A percentile compares a stretch with the other conserved stretches of the same genome.
phyloP scores from a whole-genome alignment of 2,797 vertebrate genomes.

The Dendrocincla tyrannina region DNA sequence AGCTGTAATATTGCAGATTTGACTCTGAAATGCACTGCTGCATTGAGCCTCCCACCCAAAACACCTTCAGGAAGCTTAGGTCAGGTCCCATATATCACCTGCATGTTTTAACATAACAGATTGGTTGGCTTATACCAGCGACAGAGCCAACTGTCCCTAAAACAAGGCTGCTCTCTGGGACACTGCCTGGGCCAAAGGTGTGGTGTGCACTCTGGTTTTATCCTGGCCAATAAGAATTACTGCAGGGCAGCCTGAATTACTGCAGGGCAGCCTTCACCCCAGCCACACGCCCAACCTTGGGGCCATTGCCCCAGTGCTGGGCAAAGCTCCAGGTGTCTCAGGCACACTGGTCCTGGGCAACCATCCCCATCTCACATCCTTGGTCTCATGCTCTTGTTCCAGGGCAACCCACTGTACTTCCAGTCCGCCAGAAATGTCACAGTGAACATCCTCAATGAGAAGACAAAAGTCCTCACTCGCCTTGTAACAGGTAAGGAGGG shows the following conservation, averaged over 20 bases:
- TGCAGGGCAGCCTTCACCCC: background rate
- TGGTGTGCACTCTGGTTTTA: background rate
- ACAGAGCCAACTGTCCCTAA: background rate
- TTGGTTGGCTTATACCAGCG: background rate
- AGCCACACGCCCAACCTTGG: background rate
- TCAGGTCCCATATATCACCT: background rate
- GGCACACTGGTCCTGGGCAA: background rate
- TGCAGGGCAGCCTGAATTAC: background rate
- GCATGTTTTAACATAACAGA: background rate
- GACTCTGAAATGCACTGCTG: background rate
- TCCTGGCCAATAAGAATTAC: background rate
- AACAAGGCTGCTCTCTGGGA: background rate
- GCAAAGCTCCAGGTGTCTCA: background rate
- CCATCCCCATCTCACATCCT: background rate
- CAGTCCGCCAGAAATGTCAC: constrained; percentile 97
- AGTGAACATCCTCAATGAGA: constrained; percentile 91
- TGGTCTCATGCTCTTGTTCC: constrained; percentile 49
- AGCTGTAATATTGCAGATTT: background rate
- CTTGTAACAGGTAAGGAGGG: constrained; percentile 89
- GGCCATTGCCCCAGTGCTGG: background rate
- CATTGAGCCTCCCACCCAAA: background rate
- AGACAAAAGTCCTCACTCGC: constrained; percentile 92
- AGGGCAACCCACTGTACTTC: constrained; percentile 95
- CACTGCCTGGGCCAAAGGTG: background rate
- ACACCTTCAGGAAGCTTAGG: background rate